Conservation (phyloP, 2,797 vertebrate species). For the Tauraco hartlaubi region DNA sequence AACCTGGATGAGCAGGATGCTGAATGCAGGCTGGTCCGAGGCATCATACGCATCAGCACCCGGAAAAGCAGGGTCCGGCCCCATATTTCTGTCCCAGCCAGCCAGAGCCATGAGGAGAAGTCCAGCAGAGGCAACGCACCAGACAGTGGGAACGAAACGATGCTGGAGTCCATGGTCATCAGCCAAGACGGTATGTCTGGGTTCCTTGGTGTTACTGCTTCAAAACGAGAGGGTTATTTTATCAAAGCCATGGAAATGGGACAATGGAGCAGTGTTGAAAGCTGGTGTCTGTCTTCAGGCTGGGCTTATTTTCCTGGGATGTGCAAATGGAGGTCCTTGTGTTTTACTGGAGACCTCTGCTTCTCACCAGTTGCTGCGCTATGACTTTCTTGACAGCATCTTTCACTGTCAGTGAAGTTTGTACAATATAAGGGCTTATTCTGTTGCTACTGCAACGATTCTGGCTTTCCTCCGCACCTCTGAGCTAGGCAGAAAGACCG, state of each 20-base stretch:
- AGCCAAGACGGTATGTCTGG: slow-evolving; percentile 91
- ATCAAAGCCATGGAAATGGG: rapidly evolving
- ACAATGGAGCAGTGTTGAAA: background rate
- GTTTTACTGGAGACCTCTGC: background rate
- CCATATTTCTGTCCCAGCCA: background rate
- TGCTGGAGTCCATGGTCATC: slow-evolving; percentile 88
- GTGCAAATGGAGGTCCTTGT: rapidly evolving
- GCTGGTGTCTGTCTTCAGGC: background rate
- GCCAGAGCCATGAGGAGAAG: slow-evolving; percentile 80
- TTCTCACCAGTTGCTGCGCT: background rate
- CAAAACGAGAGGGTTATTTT: rapidly evolving
- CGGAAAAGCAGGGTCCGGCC: slow-evolving; percentile 87
- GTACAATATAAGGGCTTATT: background rate
- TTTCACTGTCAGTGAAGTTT: background rate
- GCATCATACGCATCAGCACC: slow-evolving; percentile 98
- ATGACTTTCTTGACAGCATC: background rate
- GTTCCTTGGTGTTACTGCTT: background rate
- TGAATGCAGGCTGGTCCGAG: slow-evolving; percentile 94
- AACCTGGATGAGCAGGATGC: slow-evolving; percentile 97
- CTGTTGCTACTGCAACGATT: background rate
- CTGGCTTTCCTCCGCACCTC: background rate
- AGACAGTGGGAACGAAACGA: slow-evolving; percentile 94
- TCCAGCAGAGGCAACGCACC: slow-evolving; percentile 84
- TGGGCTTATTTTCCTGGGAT: background rate
- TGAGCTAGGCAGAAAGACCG: background rate